Conservation (phyloP, 2,113 vertebrate genomes). For the Leucoraja erinaceus region DNA sequence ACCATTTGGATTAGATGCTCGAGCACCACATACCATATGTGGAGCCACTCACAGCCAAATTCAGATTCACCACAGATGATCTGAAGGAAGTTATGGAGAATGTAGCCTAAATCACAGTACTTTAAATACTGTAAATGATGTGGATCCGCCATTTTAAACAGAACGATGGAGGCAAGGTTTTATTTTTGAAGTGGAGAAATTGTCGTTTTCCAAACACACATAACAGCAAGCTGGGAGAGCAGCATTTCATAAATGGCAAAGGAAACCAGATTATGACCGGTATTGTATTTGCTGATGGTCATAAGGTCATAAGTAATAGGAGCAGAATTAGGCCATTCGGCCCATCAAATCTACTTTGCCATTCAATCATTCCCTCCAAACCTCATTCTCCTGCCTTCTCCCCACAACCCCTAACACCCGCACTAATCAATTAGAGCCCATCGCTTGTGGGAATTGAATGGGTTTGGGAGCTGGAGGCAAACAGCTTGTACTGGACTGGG, state of each 20-base stretch:
- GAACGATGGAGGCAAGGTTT: background rate
- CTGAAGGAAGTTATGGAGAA: slow-evolving; percentile 7
- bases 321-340: no score
- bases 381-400: no score
- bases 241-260: background rate
- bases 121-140: background rate
- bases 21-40: background rate
- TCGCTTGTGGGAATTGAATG: no score
- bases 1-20: background rate
- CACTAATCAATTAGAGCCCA: no score
- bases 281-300: background rate
- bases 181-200: background rate
- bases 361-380: no score
- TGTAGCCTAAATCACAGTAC: background rate
- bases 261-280: background rate
- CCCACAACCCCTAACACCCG: no score
- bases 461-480: no score
- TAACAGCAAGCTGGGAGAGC: background rate
- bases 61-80: background rate
- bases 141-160: background rate
- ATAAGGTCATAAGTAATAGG: background rate
- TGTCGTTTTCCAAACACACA: background rate
- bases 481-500: no score
- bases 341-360: no score
- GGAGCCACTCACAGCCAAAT: background rate